phyloP scores from a whole-genome alignment of 1,140 invertebrate species.

The Lordiphosa collinella region DNA sequence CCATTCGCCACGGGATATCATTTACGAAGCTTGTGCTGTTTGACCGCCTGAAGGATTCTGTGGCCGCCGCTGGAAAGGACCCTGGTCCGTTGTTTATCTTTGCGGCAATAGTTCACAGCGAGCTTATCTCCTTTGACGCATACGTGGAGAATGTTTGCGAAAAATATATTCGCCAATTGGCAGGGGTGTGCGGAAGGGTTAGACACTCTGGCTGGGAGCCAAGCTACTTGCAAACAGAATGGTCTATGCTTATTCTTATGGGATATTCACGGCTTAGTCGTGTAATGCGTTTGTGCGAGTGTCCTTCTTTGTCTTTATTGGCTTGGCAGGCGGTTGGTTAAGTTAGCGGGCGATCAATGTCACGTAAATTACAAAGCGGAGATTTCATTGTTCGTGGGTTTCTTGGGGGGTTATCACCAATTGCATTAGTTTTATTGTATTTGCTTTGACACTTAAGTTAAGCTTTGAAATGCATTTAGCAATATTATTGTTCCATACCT shows the following conservation, averaged over 20 bases:
- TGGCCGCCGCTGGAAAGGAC: slow-evolving; percentile 4
- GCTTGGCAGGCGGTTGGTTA: slow-evolving; percentile 14
- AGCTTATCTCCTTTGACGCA: slow-evolving; percentile 60
- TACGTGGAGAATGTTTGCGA: slow-evolving; percentile 56
- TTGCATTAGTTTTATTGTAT: slow-evolving; percentile 26
- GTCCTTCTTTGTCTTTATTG: slow-evolving; percentile 46
- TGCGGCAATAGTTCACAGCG: slow-evolving; percentile 74
- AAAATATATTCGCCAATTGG: slow-evolving; percentile 56
- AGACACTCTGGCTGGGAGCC: not conserved
- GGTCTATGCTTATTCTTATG: slow-evolving; percentile 23
- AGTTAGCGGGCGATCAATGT: slow-evolving; percentile 23
- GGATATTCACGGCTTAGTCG: slow-evolving; percentile 71
- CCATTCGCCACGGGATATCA: slow-evolving; percentile 79
- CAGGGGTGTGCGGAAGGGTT: slow-evolving; percentile 56
- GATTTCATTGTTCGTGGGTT: slow-evolving; percentile 25
- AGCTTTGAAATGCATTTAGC: not conserved
- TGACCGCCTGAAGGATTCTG: slow-evolving; percentile 58
- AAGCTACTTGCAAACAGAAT: too few species aligned
- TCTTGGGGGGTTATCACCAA: slow-evolving; percentile 21
- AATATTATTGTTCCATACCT: too few species aligned
- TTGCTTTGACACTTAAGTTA: slow-evolving; percentile 1
- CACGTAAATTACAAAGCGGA: slow-evolving; percentile 45
- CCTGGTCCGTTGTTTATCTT: slow-evolving; percentile 64
- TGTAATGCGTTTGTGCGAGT: slow-evolving; percentile 57
- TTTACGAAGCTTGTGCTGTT: slow-evolving; percentile 49